Evolutionary conservation across 64 coral and sea anemone genomes (phyloP).

Genomic region (Stylophora pistillata): DNA sequence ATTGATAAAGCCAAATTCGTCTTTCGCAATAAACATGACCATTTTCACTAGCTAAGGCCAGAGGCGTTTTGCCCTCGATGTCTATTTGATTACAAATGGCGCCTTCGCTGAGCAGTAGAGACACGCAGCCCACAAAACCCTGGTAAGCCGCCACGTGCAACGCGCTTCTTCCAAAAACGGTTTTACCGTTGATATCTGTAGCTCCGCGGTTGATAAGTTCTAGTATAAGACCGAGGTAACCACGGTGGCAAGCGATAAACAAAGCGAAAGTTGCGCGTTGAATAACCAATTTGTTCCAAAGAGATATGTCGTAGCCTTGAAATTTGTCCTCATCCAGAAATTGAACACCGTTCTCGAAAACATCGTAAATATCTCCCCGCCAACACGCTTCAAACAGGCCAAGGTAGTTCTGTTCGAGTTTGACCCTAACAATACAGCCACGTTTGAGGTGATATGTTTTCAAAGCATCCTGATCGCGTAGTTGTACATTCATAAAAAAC

Average conservation of each 20-base stretch:
- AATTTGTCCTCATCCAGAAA: conserved; percentile 61
- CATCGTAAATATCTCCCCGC: conserved; percentile 87
- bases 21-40: conserved; percentile 92
- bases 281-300: conserved; percentile 93
- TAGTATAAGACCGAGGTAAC: conserved; percentile 85
- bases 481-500: conserved; percentile 91
- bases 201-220: conserved; percentile 88
- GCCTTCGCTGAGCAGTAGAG: conserved; percentile 83
- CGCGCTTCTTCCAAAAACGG: conserved; percentile 77
- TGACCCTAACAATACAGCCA: conserved; percentile 86
- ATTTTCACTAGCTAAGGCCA: conserved; percentile 71
- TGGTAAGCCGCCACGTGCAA: conserved; percentile 91
- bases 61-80: conserved; percentile 74
- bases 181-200: conserved; percentile 83
- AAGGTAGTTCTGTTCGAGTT: conserved; percentile 68
- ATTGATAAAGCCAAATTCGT: conserved; percentile 89
- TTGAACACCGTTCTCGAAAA: conserved; percentile 97
- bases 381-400: conserved; percentile 90
- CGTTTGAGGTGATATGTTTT: conserved; percentile 72
- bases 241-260: conserved; percentile 93
- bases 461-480: conserved; percentile 49
- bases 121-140: conserved; percentile 96
- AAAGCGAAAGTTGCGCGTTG: conserved; percentile 88
- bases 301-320: conserved; percentile 68
- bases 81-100: conserved; percentile 74